Evolutionary conservation across 2,113 vertebrate genomes (phyloP).

Genomic region (Sylvia atricapilla): DNA sequence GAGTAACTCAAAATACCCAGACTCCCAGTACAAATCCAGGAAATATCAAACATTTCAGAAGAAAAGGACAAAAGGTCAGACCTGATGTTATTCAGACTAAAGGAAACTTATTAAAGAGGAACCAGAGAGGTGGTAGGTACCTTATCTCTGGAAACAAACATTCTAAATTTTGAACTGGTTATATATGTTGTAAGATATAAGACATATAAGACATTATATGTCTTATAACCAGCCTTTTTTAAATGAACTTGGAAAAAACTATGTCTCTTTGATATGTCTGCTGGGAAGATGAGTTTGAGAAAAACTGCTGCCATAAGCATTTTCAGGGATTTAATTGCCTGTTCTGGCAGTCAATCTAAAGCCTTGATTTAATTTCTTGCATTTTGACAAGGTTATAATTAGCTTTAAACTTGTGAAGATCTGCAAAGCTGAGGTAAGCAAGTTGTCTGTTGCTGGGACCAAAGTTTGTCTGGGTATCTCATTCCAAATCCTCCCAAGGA

Average conservation of each 20-base stretch:
- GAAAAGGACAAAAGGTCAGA: not conserved
- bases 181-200: not conserved
- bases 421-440: not conserved
- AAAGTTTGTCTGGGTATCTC: not conserved
- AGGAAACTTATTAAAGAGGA: not conserved
- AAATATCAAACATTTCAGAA: not conserved
- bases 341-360: not conserved
- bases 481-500: not conserved
- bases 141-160: not conserved
- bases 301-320: not conserved
- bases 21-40: not conserved
- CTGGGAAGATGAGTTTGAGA: not conserved
- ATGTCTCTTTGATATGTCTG: not conserved
- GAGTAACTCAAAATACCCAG: not conserved
- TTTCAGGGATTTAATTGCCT: not conserved
- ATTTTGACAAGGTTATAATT: constrained; percentile 24
- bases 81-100: not conserved
- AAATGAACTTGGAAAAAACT: not conserved
- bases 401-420: not conserved
- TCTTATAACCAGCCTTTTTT: not conserved
- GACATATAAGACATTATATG: not conserved
- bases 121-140: not conserved
- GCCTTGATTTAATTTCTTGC: not conserved
- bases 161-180: not conserved
- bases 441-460: not conserved